Conservation (phyloP, 2,113 vertebrate genomes). For the Eolophus roseicapilla region DNA sequence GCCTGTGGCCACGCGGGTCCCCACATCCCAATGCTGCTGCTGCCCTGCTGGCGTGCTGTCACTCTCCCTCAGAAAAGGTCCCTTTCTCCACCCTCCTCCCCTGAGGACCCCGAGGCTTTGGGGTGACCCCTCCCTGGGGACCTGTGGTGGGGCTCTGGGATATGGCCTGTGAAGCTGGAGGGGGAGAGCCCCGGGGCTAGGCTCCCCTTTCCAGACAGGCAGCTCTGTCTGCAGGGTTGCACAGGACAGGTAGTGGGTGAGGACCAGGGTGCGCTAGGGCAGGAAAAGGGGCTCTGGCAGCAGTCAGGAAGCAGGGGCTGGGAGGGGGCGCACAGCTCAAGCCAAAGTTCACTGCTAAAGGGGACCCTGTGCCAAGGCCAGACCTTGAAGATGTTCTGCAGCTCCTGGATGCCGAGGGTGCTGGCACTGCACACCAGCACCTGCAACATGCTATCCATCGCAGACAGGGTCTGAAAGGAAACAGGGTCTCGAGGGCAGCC, state of each 20-base stretch:
- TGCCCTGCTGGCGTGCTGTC: background rate
- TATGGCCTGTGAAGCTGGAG: too few relatives aligned
- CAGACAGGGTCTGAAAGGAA: background rate
- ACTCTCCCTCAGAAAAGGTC: too few relatives aligned
- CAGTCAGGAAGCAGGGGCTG: too few relatives aligned
- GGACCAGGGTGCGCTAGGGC: background rate
- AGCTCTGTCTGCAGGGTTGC: background rate
- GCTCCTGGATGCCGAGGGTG: background rate
- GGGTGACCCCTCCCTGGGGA: background rate
- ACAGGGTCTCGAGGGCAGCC: background rate
- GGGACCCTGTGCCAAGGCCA: background rate
- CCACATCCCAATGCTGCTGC: background rate
- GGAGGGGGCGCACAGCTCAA: background rate
- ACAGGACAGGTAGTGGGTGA: background rate
- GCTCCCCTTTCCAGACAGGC: background rate
- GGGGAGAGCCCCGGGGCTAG: background rate
- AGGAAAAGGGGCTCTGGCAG: background rate
- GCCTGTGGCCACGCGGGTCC: background rate
- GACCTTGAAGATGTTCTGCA: background rate
- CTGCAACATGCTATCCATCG: background rate
- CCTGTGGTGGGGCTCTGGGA: too few relatives aligned
- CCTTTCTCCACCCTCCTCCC: too few relatives aligned
- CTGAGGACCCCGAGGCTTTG: background rate
- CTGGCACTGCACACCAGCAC: accelerated
- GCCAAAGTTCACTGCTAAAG: background rate